Base-by-base conservation (phyloP, 1,140 invertebrate genomes). In the Leptinotarsa defecta region DNA sequence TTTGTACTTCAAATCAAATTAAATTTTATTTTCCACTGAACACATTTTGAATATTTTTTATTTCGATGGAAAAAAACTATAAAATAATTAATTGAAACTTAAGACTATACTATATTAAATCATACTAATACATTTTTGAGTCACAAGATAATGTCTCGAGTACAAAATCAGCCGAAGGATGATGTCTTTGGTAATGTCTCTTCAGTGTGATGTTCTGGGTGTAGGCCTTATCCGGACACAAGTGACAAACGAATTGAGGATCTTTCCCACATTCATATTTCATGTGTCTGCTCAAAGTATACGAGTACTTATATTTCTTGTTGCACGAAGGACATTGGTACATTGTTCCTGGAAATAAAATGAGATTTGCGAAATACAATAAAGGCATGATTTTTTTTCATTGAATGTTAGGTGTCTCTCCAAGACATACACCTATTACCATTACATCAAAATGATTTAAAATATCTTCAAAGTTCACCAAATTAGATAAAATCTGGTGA, bases 181-280 rank as follows among this genome's bases (percentile, higher is more conserved):
- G 69, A 48, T 71, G 19, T 24, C 57, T 71, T 22, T 24, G 19
- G 24, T 71, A 57, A 22, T 71, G 69, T 57, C 57, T 71, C 69
- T 71, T 71, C 49, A 71, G 1, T 8, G 69, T 57, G 20, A 48
- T 22, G 4, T 22, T 49, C 27, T 71, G 69, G 1, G 69, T 71
- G 22, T 71, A 71, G n/a, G 69, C 69, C 48, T 71, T 71, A 71
- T 69, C 48, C 4, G 69, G 69, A 71, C 69, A 71, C 22, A 71
- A 24, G 15, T 22, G 49, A 22, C 69, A 71, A 11, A 52, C 48
- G 13, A 71, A 71, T 13, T 71, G 69, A 13, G 48, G 69, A 48
- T 13, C 17, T 19, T 71, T 43, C 17, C 49, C 49, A 48, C 69
- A 71, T 57, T 71, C 69, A 71, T 71, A 71, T 61, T 57, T 52